Evolutionary conservation across 2,113 vertebrate species (phyloP).

Genomic region (Eudorcas thomsonii): DNA sequence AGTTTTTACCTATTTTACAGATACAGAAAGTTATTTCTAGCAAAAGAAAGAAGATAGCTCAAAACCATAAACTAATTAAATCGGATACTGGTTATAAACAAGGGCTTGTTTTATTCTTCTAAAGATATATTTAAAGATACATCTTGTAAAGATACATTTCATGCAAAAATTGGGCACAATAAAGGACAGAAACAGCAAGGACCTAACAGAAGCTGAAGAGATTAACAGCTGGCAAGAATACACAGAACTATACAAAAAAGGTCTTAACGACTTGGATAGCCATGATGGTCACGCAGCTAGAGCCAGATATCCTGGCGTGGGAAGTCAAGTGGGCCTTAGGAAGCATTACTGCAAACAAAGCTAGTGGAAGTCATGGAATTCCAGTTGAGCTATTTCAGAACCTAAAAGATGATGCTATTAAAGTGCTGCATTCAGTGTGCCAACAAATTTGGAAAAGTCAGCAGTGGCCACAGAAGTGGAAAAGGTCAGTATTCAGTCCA

Average conservation of each 20-base stretch:
- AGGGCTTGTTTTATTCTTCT: neutral
- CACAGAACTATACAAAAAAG: neutral
- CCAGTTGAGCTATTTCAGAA: neutral
- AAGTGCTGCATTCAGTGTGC: neutral
- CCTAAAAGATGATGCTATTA: neutral
- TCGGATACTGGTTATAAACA: neutral
- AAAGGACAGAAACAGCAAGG: neutral
- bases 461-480: neutral
- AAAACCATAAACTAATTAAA: neutral
- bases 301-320: neutral
- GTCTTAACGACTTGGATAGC: neutral
- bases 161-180: neutral
- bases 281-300: neutral
- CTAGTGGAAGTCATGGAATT: neutral
- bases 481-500: neutral
- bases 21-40: neutral
- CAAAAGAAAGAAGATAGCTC: neutral
- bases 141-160: neutral
- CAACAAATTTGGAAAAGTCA: neutral
- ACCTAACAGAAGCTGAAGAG: neutral
- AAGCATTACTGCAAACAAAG: neutral
- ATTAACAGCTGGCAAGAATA: neutral
- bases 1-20: neutral
- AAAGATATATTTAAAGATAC: neutral
- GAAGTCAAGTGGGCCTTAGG: neutral